Percentiles rank a stretch among this genome's conserved stretches.
Evolutionary conservation across 2,113 vertebrate species (phyloP).

Genomic region (Corythoichthys intestinalis): DNA sequence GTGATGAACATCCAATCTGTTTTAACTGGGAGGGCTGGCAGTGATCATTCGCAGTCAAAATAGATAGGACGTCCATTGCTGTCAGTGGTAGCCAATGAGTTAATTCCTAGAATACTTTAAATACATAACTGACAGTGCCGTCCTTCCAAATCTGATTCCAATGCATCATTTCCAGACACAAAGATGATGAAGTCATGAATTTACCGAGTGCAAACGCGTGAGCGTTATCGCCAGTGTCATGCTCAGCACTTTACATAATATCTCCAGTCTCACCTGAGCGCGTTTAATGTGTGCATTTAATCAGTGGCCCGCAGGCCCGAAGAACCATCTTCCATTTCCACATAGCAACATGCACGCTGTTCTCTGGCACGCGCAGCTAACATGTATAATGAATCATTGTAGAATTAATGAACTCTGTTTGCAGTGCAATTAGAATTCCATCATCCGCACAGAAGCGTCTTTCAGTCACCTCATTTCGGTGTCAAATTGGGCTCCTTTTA

Average conservation of each 20-base stretch:
- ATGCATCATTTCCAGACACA: conserved; percentile 39
- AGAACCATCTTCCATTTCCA: conserved; percentile 7
- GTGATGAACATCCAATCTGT: no score
- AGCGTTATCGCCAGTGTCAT: conserved; percentile 20
- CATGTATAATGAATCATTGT: conserved; percentile 25
- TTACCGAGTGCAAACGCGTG: conserved; percentile 9
- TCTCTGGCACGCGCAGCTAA: conserved; percentile 3
- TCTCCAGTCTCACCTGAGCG: conserved; percentile 36
- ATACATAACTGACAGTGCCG: not conserved
- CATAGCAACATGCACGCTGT: conserved; percentile 1
- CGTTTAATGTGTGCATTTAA: conserved; percentile 47
- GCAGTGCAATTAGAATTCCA: conserved; percentile 12
- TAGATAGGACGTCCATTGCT: no score
- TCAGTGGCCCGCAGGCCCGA: conserved; percentile 27
- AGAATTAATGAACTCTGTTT: conserved; percentile 26
- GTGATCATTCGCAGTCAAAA: no score
- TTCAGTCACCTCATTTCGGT: conserved; percentile 4
- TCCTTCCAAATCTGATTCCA: conserved; percentile 22
- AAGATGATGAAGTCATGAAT: conserved; percentile 30
- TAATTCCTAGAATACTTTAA: not conserved
- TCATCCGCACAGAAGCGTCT: conserved; percentile 8
- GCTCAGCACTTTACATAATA: conserved; percentile 28
- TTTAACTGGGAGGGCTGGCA: no score
- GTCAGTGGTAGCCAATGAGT: no score
- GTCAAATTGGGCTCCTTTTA: conserved; percentile 3